Conservation (phyloP, 2,888 invertebrate species). For the Allophyes oxyacanthae region DNA sequence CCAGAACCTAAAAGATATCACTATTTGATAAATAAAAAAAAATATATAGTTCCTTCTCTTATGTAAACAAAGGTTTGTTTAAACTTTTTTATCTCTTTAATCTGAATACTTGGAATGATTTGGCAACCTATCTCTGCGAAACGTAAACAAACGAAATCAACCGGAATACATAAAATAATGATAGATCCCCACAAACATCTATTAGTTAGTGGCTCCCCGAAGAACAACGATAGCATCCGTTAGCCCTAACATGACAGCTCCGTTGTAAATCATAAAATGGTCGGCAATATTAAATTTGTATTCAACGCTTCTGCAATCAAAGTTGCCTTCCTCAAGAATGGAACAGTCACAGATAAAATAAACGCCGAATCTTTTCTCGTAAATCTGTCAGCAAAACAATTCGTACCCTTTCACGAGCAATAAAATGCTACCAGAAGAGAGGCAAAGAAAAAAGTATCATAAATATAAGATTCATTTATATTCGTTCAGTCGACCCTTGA, state of each 20-base stretch:
- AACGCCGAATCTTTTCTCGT: conserved; percentile 87
- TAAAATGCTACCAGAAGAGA: conserved; percentile 86
- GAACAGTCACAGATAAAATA: conserved; percentile 84
- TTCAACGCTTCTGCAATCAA: conserved; percentile 67
- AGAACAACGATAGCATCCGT: conserved; percentile 38
- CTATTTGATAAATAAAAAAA: too few relatives aligned
- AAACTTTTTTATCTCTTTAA: too few relatives aligned
- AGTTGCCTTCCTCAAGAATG: conserved; percentile 70
- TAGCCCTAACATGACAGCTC: conserved; percentile 42
- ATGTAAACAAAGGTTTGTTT: too few relatives aligned
- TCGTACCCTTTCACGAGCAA: conserved; percentile 89
- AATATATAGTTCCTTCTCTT: too few relatives aligned
- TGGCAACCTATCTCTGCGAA: too few relatives aligned
- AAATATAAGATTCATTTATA: conserved; percentile 89
- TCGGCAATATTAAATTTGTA: conserved; percentile 64
- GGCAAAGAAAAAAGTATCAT: conserved; percentile 86
- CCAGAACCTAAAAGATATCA: too few relatives aligned
- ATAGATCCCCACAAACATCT: conserved; percentile 34
- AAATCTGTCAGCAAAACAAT: conserved; percentile 89
- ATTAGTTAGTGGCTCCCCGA: conserved; percentile 34
- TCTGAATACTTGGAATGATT: too few relatives aligned
- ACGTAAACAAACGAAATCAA: too few relatives aligned
- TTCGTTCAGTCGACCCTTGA: conserved; percentile 84
- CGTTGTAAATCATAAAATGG: conserved; percentile 62
- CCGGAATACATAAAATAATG: conserved; percentile 26